Evolutionary conservation across 2,888 invertebrate genomes (phyloP), one percentile per base, ranked within the genome.

Genomic region (Thymelicus acteon): DNA sequence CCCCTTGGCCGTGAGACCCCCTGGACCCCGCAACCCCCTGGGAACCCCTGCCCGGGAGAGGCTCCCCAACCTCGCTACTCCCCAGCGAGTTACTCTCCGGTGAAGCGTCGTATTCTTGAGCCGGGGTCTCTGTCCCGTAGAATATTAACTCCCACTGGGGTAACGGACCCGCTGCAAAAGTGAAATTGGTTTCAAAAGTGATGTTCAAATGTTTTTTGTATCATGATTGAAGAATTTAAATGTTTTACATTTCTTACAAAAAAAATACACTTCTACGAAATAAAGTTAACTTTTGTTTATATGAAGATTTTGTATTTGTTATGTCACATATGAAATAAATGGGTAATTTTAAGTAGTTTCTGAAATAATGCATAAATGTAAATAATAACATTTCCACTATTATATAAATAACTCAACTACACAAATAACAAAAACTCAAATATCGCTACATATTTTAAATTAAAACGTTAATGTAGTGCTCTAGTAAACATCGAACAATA

Each of bases 71-170:
- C 54, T 71, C 68, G 13, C 68, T 58, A 60, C 68, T 69, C 67
- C 65, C 89, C 92, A 77, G 95, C 86, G 15, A 88, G 76, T 95
- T 94, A 37, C 81, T 86, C 62, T 89, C 89, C 6, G 94, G 95
- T 3, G 97, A 97, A 47, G 96, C 97, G 83, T 97, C 91, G 58
- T 87, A 90, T 63, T 95, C 94, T 80, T 95, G 95, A 8, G 95
- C 92, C 0, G 95, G 95, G 1, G 90, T 89, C 75, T 95, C 96
- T 1, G 97, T 97, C 57, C 98, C 98, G 88, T 97, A 97, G 85
- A 98, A 95, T 81, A 97, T 96, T 81, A 97, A 88, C 86, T 97
- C 96, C 97, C 97, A 98, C 78, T 97, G 96, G 65, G 95, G 95
- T 72, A 97, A 91, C 1, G 93, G 92, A 52, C 92, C 93, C 81